Conservation (phyloP, 2,888 invertebrate species). For the Ashinkailepas kermadecensis region DNA sequence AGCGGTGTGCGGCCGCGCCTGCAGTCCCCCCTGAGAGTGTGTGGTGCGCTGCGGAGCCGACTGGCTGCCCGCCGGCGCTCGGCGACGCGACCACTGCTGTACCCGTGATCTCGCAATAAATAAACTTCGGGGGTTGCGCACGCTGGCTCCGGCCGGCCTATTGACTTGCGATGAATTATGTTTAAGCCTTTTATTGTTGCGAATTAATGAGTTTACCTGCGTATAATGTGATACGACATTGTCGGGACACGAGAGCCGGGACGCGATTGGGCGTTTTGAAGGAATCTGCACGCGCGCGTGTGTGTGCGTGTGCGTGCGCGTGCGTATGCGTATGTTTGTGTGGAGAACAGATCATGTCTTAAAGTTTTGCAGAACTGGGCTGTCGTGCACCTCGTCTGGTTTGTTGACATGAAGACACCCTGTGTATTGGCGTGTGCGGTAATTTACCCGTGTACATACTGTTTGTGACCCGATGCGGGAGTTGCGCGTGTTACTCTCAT, state of each 20-base stretch:
- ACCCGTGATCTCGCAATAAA: slow-evolving; percentile 22
- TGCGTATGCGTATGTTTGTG: not conserved
- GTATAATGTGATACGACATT: slow-evolving; percentile 9
- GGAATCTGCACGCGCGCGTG: not conserved
- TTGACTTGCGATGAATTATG: slow-evolving; percentile 3
- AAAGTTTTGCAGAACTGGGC: not conserved
- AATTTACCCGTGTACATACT: slow-evolving; percentile 6
- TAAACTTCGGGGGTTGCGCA: not conserved
- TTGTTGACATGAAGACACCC: slow-evolving; percentile 20
- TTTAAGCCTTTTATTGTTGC: slow-evolving; percentile 22
- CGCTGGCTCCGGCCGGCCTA: too few species aligned
- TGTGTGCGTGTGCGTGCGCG: not conserved
- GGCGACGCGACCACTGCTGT: not conserved
- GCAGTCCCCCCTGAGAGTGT: not conserved
- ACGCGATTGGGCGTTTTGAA: not conserved
- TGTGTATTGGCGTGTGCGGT: not conserved
- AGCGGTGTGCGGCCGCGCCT: too few species aligned
- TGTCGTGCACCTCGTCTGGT: not conserved
- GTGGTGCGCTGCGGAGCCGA: not conserved
- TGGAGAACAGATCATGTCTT: slow-evolving; percentile 16
- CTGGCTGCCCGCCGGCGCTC: not conserved
- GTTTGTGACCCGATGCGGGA: not conserved
- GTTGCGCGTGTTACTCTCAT: slow-evolving; percentile 15
- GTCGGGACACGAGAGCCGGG: not conserved
- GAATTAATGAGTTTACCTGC: slow-evolving; percentile 22